Evolutionary conservation across 2,113 vertebrate species (phyloP).

Genomic region (Psettodes erumei): DNA sequence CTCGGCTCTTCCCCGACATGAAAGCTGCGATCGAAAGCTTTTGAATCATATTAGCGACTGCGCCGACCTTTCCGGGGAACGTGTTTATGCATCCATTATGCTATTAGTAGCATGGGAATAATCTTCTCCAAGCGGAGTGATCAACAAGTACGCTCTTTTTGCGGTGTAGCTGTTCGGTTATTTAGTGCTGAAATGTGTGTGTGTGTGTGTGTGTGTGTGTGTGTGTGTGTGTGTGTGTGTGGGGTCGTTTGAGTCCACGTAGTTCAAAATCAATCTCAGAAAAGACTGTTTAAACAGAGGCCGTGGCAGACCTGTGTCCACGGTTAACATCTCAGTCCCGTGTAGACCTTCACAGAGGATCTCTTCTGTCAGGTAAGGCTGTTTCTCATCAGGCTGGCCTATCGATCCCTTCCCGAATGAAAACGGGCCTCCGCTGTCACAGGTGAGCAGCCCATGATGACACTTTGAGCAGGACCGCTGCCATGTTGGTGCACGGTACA

Average conservation of each 20-base stretch:
- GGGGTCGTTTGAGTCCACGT: not conserved
- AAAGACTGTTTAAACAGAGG: not conserved
- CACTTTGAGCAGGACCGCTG: slow-evolving; percentile 54
- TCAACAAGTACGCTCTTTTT: slow-evolving; percentile 30
- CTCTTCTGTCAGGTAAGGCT: not conserved
- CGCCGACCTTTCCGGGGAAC: slow-evolving; percentile 41
- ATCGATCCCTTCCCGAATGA: slow-evolving; percentile 63
- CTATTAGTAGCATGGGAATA: slow-evolving; percentile 28
- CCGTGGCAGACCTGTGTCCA: too few relatives aligned
- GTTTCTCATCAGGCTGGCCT: slow-evolving; percentile 59
- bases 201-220: too few relatives aligned
- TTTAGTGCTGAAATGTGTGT: slow-evolving; percentile 62
- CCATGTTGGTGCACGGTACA: slow-evolving; percentile 26
- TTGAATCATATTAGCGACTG: slow-evolving; percentile 43
- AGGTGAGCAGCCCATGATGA: slow-evolving; percentile 50
- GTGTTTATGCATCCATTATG: slow-evolving; percentile 43
- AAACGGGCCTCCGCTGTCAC: slow-evolving; percentile 49
- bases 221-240: too few relatives aligned
- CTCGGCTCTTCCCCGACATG: slow-evolving; percentile 33
- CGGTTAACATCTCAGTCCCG: too few relatives aligned
- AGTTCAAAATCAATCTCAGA: not conserved
- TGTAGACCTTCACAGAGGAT: slow-evolving; percentile 12
- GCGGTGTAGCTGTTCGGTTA: slow-evolving; percentile 34
- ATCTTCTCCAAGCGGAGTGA: slow-evolving; percentile 37
- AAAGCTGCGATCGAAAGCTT: slow-evolving; percentile 46